These are phyloP conservation scores for Chalcosyrphus nemorum DNA, from an alignment of 2,888 invertebrate species.

Conservation along the genomic window DNA sequence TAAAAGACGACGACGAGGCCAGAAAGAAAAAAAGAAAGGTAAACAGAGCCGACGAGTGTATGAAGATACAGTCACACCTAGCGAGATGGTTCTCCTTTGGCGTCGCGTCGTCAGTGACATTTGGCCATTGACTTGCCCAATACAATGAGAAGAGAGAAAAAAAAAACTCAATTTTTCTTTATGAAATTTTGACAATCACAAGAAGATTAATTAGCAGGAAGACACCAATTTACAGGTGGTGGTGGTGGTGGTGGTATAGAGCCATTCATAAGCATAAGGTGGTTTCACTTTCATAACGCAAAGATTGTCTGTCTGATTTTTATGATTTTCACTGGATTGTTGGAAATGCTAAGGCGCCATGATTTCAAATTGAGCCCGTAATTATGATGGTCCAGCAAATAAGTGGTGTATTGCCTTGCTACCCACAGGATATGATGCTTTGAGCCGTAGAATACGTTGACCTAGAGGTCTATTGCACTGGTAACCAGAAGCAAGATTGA, in stretches of 20 bases:
- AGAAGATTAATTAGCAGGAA: constrained; percentile 64
- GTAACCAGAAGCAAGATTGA: no score
- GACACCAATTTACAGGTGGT: constrained; percentile 43
- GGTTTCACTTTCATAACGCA: constrained; percentile 64
- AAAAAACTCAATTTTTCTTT: not conserved
- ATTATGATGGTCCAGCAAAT: no score
- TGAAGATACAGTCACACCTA: constrained; percentile 19
- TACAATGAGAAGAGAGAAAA: not conserved
- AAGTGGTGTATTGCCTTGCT: no score
- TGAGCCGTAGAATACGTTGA: no score
- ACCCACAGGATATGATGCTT: no score
- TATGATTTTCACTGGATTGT: constrained; percentile 21
- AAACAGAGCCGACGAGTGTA: constrained; percentile 3
- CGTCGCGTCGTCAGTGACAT: not conserved
- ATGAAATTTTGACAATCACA: constrained; percentile 45
- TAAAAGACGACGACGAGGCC: no score
- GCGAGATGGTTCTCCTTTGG: not conserved
- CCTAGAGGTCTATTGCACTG: no score
- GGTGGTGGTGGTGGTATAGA: no score
- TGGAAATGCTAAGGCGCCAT: not conserved
- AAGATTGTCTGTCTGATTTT: constrained; percentile 15
- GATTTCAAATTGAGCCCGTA: not conserved
- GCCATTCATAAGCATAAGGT: not conserved
- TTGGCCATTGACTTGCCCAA: constrained; percentile 7
- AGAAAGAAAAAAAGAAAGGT: constrained; percentile 18